Evolutionary conservation across 2,113 vertebrate genomes (phyloP), one percentile per base, ranked within the genome.

Genomic region (Scartelaos histophorus): DNA sequence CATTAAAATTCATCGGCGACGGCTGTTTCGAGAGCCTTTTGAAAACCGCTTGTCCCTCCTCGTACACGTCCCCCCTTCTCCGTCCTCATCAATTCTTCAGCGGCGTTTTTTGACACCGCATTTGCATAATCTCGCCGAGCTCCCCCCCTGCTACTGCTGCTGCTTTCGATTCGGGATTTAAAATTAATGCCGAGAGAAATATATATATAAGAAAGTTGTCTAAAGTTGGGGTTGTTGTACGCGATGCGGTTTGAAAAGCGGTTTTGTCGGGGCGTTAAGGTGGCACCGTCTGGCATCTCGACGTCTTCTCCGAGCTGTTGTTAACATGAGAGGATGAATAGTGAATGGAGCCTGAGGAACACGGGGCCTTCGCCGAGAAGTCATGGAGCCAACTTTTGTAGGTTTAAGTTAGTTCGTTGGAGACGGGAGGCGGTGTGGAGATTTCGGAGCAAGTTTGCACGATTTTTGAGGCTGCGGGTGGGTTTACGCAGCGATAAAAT

Each of bases 1-100:
- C 96, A 97, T 97, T 98, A 97, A 97, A 98, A 96, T 97, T 94
- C 91, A 97, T 96, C 93, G 88, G 80, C 87, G 91, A 93, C 91
- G 82, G 93, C 93, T 91, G 88, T 92, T 89, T 92, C 93, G 93
- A 95, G 95, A 95, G 75, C 92, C 91, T 93, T 94, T 96, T 65
- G 74, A 88, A 79, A 76, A 85, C 88, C 92, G 83, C 87, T 86
- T 88, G 91, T 92, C 92, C 58, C 90, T 86, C 82, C 78, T 22
- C 74, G 61, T 77, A 87, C 85, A 92, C 90, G 90, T 87, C 85
- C 85, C 9, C 81, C 90, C n/a, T n/a, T 85, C 91, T 88, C 87
- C 94, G 92, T 94, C 93, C 92, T 93, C 93, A 93, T 94, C 92
- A 94, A 93, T 93, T 91, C 92, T 93, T 93, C 92, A 93, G 89